phyloP scores from a whole-genome alignment of 2,888 invertebrate genomes.

The Pterostichus madidus region DNA sequence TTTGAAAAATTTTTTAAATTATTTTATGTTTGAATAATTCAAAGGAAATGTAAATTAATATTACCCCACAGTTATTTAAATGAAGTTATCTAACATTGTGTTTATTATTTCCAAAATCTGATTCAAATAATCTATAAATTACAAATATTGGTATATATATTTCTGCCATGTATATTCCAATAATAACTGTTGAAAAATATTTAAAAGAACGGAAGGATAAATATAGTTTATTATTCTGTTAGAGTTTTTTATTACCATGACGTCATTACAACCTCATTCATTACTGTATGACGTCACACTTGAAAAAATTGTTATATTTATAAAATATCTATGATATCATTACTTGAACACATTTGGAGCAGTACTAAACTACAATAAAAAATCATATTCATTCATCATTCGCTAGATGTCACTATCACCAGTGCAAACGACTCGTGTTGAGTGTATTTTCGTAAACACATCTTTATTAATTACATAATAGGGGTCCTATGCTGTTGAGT shows the following conservation, averaged over 20 bases:
- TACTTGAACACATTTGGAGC: background rate
- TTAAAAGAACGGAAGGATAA: constrained; percentile 48
- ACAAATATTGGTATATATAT: background rate
- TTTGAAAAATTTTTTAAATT: no score
- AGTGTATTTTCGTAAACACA: constrained; percentile 36
- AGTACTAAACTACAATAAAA: constrained; percentile 20
- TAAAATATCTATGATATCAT: constrained; percentile 33
- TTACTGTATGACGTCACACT: constrained; percentile 17
- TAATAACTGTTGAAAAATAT: constrained; percentile 49
- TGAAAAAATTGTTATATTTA: constrained; percentile 20
- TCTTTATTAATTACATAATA: constrained; percentile 42
- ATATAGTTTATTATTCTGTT: constrained; percentile 43
- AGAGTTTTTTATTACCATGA: constrained; percentile 36
- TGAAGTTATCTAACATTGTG: no score
- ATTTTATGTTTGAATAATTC: no score
- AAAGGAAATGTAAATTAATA: no score
- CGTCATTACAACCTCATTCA: constrained; percentile 34
- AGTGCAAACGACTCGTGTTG: background rate
- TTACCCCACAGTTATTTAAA: no score
- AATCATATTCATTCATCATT: constrained; percentile 20
- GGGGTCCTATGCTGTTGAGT: constrained; percentile 11
- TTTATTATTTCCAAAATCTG: no score
- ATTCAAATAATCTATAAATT: no score
- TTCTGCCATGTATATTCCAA: constrained; percentile 23
- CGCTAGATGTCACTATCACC: background rate